Conservation (phyloP, 2,888 invertebrate genomes). For the Polydrusus cervinus region DNA sequence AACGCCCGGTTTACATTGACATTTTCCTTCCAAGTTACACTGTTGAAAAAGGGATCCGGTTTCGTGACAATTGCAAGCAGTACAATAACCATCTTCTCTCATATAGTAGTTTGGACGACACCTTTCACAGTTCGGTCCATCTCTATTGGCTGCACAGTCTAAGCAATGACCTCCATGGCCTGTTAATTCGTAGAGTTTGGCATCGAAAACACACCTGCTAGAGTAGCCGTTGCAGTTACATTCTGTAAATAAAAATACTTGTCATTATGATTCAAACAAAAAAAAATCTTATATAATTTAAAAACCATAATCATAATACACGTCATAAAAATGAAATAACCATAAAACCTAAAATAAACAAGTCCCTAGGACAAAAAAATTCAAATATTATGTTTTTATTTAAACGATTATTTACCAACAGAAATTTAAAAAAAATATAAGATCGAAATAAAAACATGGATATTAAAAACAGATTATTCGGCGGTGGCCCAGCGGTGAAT, state of each 20-base stretch:
- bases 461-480: too few species aligned
- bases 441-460: too few species aligned
- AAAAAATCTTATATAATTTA: too few species aligned
- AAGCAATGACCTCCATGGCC: slow-evolving; percentile 98
- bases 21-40: slow-evolving; percentile 93
- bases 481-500: too few species aligned
- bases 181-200: slow-evolving; percentile 89
- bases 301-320: neutral
- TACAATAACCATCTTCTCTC: slow-evolving; percentile 85
- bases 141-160: slow-evolving; percentile 94
- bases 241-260: slow-evolving; percentile 74
- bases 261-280: too few species aligned
- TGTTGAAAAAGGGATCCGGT: slow-evolving; percentile 92
- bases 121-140: slow-evolving; percentile 95
- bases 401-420: too few species aligned
- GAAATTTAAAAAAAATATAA: too few species aligned
- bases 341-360: too few species aligned
- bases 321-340: neutral
- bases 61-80: slow-evolving; percentile 94
- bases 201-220: slow-evolving; percentile 95
- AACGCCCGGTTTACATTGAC: slow-evolving; percentile 93
- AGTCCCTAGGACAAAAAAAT: too few species aligned
- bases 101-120: slow-evolving; percentile 95
- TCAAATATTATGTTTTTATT: too few species aligned
- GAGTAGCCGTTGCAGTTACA: slow-evolving; percentile 97